These are phyloP conservation scores for roundworm (Caenorhabditis elegans) DNA, from an alignment of 1,140 invertebrate species.

Conservation along the genomic window WBcel235 BX284603.4:5195501-5196000, in stretches of 20 bases:
- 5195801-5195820: background rate
- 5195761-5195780: background rate
- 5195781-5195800: background rate
- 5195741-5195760: background rate
- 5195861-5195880: background rate
- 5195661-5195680: background rate
- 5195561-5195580: background rate
- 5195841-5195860: too few relatives aligned
- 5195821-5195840: too few relatives aligned
- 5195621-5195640: conserved; percentile 68
- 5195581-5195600: too few relatives aligned
- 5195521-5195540: background rate
- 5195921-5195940: background rate
- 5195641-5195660: background rate
- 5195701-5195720: conserved; percentile 9
- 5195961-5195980: background rate
- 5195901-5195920: background rate
- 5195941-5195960: background rate
- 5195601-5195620: too few relatives aligned
- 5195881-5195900: background rate
- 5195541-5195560: background rate
- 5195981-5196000: too few relatives aligned
- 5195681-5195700: background rate
- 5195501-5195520: background rate
- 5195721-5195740: background rate